Base-by-base conservation (phyloP, 2,888 invertebrate genomes). In the Diplolepis rosae region DNA sequence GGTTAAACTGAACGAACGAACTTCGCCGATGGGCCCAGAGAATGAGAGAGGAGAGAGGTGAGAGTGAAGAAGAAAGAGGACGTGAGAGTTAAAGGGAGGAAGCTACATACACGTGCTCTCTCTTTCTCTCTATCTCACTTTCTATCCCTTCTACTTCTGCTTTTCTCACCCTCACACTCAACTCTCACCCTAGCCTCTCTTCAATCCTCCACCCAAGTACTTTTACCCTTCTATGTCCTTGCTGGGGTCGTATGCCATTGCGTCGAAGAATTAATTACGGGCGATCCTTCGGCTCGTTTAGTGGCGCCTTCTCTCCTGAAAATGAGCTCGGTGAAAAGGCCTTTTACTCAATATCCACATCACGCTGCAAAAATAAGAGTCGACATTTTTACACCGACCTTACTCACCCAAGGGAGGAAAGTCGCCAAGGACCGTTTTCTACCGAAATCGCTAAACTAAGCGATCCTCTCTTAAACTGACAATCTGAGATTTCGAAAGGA, bases 1-100 rank as follows among this genome's bases (percentile, higher is more conserved):
- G 86, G 86, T 87, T 85, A 84, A 87, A 86, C 84, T 83, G 83
- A 79, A 80, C 81, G 83, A 79, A 79, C 81, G 80, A 85, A 77
- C 82, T 83, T 82, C 79, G 79, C 80, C 84, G 83, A 84, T 85
- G 84, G 82, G 79, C 82, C 81, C 75, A 76, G 74, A 71, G 67
- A 75, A 75, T 75, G 75, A 74, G 74, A 74, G 70, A 71, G 71
- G 70, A 73, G 66, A 71, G 67, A 69, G 68, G 68, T 56, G 67
- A 70, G 69, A 70, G 18, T 4, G 65, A 72, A 69, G 65, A 65
- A 72, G 69, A 70, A 11, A 42, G 28, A 15, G 52, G 54, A 6
- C n/a, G n/a, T n/a, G n/a, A 66, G 45, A 48, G 66, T 45, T n/a
- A 66, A 15, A 24, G 50, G 15, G 27, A 48, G 68, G 42, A 61